Evolutionary conservation across 2,888 invertebrate genomes (phyloP), one percentile per base, ranked within the genome.

Genomic region (Andrena chrysosceles): DNA sequence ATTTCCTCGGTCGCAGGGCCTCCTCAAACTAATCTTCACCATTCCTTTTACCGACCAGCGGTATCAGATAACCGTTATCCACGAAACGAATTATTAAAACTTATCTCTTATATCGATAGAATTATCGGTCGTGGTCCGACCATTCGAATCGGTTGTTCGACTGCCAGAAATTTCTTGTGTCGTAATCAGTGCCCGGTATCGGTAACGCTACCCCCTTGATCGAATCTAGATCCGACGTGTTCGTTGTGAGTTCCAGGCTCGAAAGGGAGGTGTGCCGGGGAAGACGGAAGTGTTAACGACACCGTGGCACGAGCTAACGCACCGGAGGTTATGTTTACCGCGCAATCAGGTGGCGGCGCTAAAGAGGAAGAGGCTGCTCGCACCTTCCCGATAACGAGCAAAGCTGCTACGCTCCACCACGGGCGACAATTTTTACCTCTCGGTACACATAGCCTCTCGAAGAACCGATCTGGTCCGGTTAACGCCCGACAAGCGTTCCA

Each of bases 351-450:
- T 90, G 90, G 85, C 76, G 69, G 83, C 89, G 93, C 91, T 92
- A 93, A 93, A 90, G 87, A 89, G 90, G 89, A 89, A 88, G 85
- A 90, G 89, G 84, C 88, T 89, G 85, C 89, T 93, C 92, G 87
- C 93, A 93, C 93, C 89, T 91, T 80, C 88, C 85, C 85, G 92
- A 93, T 93, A 93, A 93, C 91, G 77, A 92, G 91, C 79, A 82
- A 85, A 87, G 85, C 77, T 87, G 82, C 83, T 85, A 86, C 64
- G 60, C 68, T 79, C 60, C 49, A 23, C 52, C 66, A 77, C 69
- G 10, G 29, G 76, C 70, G 70, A 78, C 73, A 84, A 71, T 74
- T 87, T 84, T 66, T 66, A 62, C 60, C 62, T 68, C 71, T 76
- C 77, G 59, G 48, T 42, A 26, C 8, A 42, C 42, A 42, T 63